A percentile compares a stretch with the other conserved stretches of the same genome.
Evolutionary conservation across 2,113 vertebrate species (phyloP).

Genomic region (Pollachius pollachius): DNA sequence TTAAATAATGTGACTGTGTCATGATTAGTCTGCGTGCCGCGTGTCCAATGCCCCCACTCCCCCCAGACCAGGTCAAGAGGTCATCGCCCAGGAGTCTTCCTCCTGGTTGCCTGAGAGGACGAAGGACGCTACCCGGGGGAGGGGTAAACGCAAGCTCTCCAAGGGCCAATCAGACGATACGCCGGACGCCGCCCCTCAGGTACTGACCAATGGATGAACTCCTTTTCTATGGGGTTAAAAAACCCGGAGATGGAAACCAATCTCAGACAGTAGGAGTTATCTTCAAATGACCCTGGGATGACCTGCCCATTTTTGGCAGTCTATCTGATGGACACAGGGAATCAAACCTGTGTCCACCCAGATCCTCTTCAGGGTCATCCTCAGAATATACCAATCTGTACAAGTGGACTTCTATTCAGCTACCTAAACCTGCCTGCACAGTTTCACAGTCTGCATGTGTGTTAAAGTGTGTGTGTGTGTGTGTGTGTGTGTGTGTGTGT

Average conservation of each 20-base stretch:
- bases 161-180: constrained; percentile 83
- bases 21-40: background rate
- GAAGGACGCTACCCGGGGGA: constrained; percentile 70
- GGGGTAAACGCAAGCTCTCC: constrained; percentile 70
- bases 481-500: constrained; percentile 6
- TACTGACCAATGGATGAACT: constrained; percentile 24
- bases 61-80: constrained; percentile 71
- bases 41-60: constrained; percentile 7
- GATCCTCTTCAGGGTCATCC: no score
- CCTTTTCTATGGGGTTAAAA: no score
- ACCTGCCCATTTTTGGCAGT: no score
- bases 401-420: no score
- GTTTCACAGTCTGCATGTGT: background rate
- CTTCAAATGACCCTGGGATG: no score
- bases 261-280: no score
- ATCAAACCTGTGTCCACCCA: no score
- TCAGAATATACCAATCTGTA: no score
- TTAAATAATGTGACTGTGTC: background rate
- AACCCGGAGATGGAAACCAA: no score
- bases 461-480: constrained; percentile 3
- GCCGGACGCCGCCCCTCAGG: constrained; percentile 63
- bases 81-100: constrained; percentile 78
- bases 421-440: no score
- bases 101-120: constrained; percentile 84
- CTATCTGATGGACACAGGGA: no score